These are phyloP conservation scores for Prinia subflava DNA, from an alignment of 2,113 vertebrate species.

Conservation along the genomic window DNA sequence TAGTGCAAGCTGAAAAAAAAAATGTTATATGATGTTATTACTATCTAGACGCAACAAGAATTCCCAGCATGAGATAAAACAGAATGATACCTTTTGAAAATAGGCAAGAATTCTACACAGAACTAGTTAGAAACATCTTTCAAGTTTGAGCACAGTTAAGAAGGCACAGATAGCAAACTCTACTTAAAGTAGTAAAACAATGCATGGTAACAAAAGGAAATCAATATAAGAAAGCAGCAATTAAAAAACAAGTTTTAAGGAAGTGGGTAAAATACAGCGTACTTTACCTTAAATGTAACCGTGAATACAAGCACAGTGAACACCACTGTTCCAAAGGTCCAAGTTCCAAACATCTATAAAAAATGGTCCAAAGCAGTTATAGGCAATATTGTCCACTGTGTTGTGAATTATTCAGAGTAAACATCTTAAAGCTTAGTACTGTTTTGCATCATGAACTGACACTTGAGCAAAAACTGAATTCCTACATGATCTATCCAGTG, in stretches of 20 bases:
- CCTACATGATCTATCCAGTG: background rate
- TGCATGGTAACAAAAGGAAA: background rate
- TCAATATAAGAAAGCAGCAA: background rate
- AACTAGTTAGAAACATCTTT: background rate
- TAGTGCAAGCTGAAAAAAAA: conserved; percentile 82
- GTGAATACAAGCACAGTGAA: conserved; percentile 95
- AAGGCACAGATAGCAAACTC: background rate
- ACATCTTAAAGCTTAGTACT: background rate
- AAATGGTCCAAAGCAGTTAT: background rate
- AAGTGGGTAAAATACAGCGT: background rate
- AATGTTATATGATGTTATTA: background rate
- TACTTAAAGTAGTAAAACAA: background rate
- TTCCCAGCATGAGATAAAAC: background rate
- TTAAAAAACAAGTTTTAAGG: background rate
- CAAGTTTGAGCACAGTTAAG: background rate
- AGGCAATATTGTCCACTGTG: background rate
- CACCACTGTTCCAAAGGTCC: conserved; percentile 96
- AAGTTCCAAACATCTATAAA: conserved; percentile 93
- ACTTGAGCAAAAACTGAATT: background rate
- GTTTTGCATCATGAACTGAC: background rate
- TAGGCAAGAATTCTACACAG: background rate
- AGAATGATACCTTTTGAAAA: background rate
- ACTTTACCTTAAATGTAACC: conserved; percentile 90
- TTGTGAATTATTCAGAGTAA: background rate
- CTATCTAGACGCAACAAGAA: background rate